Conservation (phyloP, 2,797 vertebrate species). For the Tokudaia tokunoshimensis region DNA sequence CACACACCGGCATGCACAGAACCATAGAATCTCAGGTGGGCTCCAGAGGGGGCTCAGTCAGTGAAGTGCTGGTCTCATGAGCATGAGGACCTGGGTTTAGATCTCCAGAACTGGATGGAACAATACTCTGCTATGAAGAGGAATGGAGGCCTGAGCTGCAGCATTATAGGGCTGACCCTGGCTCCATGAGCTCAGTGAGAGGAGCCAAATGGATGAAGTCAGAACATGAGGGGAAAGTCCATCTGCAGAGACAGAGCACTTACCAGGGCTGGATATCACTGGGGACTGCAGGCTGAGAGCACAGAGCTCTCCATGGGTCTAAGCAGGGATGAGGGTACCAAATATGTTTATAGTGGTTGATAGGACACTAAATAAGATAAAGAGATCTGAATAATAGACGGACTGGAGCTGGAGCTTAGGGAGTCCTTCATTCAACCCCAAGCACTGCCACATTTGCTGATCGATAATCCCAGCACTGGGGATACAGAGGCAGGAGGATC, state of each 20-base stretch:
- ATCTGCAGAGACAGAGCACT: neutral
- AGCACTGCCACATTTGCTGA: neutral
- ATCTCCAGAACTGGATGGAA: neutral
- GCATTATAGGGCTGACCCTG: neutral
- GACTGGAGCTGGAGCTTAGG: neutral
- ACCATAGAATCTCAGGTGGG: neutral
- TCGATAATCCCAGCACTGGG: neutral
- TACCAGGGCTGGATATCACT: neutral
- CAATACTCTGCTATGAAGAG: neutral
- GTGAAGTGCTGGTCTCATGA: neutral
- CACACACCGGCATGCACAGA: neutral
- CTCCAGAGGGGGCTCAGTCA: neutral
- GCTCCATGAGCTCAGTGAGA: neutral
- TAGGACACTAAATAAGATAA: neutral
- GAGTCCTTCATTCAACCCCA: neutral
- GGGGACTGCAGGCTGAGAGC: neutral
- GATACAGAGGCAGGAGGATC: no score
- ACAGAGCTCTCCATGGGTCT: neutral
- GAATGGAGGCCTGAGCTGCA: neutral
- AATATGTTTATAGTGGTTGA: neutral
- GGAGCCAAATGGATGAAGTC: neutral
- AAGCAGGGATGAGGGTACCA: neutral
- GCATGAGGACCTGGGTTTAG: neutral
- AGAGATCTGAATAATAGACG: neutral
- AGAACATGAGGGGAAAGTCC: neutral